A percentile compares a stretch with the other conserved stretches of the same genome.
phyloP scores from a whole-genome alignment of 1,140 invertebrate genomes.

The Apis dorsata region DNA sequence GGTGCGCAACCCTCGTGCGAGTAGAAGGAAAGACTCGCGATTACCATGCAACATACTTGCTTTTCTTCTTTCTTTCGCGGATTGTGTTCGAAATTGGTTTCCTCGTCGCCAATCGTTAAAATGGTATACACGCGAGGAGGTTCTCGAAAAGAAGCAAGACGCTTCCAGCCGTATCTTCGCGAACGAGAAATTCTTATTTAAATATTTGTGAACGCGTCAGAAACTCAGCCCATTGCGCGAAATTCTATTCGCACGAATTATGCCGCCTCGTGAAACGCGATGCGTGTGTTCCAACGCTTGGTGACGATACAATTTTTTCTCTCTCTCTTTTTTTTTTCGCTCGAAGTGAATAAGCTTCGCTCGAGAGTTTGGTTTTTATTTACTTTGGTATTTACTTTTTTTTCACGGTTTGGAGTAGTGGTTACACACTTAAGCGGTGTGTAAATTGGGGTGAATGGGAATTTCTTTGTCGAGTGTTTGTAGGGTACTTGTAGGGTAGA shows the following conservation, averaged over 20 bases:
- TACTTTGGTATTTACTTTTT: no score
- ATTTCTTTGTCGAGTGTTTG: background rate
- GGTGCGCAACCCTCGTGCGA: background rate
- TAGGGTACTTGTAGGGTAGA: no score
- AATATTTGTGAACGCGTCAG: slow-evolving; percentile 32
- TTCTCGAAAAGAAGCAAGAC: background rate
- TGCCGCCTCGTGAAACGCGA: background rate
- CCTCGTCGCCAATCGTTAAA: slow-evolving; percentile 20
- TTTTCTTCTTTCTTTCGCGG: no score
- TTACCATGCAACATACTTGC: background rate
- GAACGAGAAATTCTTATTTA: slow-evolving; percentile 29
- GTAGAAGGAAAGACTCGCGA: background rate
- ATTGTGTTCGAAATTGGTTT: slow-evolving; percentile 25
- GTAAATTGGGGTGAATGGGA: background rate
- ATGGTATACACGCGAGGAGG: background rate
- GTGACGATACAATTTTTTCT: background rate
- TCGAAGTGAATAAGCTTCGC: background rate
- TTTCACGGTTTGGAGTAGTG: no score
- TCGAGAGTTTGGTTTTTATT: no score
- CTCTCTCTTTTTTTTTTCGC: background rate
- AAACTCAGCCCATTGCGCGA: background rate
- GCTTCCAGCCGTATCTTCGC: background rate
- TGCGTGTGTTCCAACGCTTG: background rate
- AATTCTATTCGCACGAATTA: slow-evolving; percentile 32
- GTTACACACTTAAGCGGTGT: background rate